These are phyloP conservation scores for Premnoplex brunnescens DNA, from an alignment of 2,797 vertebrate species.

Conservation along the genomic window DNA sequence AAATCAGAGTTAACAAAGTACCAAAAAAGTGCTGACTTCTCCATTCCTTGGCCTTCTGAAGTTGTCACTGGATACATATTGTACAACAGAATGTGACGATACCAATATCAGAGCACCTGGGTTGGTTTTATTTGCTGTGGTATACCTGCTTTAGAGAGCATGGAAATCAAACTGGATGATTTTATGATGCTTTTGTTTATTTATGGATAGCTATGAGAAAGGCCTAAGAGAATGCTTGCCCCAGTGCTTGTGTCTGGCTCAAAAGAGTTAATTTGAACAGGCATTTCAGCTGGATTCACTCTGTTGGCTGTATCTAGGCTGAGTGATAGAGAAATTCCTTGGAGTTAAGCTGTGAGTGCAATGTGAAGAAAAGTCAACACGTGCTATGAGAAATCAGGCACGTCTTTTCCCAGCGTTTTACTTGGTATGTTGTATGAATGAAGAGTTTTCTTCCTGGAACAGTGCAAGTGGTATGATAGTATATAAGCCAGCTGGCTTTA, in stretches of 20 bases:
- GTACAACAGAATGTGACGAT: not conserved
- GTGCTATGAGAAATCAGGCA: not conserved
- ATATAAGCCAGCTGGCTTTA: not conserved
- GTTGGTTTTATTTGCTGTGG: not conserved
- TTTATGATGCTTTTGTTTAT: not conserved
- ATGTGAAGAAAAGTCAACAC: constrained; percentile 32
- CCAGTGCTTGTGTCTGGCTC: not conserved
- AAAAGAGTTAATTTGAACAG: constrained; percentile 17
- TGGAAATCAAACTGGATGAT: not conserved
- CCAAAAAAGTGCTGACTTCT: not conserved
- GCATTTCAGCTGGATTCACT: constrained; percentile 33
- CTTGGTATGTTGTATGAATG: not conserved
- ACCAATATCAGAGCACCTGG: not conserved
- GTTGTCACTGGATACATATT: not conserved
- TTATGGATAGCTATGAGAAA: not conserved
- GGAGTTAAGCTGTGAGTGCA: constrained; percentile 25
- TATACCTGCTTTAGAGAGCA: not conserved
- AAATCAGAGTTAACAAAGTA: not conserved
- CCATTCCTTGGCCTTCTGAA: not conserved
- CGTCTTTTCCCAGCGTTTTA: not conserved
- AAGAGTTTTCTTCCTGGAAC: not conserved
- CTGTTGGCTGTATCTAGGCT: constrained; percentile 4
- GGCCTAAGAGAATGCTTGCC: not conserved
- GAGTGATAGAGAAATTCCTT: constrained; percentile 43
- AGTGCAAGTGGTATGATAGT: not conserved